Conservation (phyloP, 2,113 vertebrate species). For the Lepus europaeus region DNA sequence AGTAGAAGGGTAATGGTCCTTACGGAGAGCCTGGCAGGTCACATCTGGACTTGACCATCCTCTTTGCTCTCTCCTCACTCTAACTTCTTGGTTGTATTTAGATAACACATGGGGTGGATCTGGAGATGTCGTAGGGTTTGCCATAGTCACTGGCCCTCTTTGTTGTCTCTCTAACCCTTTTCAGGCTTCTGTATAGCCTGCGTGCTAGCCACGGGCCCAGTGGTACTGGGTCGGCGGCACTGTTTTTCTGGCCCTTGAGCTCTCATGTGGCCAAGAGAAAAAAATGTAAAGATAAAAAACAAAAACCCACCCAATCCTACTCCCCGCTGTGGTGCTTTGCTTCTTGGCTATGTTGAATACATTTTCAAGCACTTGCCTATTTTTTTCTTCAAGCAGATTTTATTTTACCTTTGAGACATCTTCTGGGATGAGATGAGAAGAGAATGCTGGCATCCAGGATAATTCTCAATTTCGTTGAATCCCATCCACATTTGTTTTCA, state of each 20-base stretch:
- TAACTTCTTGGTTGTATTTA: not conserved
- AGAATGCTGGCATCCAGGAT: not conserved
- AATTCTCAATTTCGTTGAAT: conserved; percentile 38
- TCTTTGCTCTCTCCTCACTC: not conserved
- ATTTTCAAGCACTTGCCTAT: not conserved
- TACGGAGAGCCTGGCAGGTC: not conserved
- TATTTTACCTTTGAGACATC: not conserved
- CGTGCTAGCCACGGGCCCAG: not conserved
- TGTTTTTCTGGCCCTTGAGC: not conserved
- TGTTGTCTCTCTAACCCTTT: not conserved
- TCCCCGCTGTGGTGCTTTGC: no score
- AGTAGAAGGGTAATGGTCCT: no score
- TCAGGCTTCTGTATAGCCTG: not conserved
- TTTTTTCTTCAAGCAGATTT: not conserved
- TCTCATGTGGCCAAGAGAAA: not conserved
- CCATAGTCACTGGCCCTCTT: not conserved
- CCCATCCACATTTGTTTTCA: not conserved
- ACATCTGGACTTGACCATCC: not conserved
- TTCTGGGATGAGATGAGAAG: not conserved
- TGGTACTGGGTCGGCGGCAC: not conserved
- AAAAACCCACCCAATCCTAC: not conserved
- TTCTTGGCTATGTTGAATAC: not conserved
- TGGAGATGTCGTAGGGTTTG: not conserved
- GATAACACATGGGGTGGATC: not conserved
- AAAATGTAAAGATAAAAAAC: not conserved